These are phyloP conservation scores for Ophioninae sp. DNA, from an alignment of 2,888 invertebrate species.

Conservation along the genomic window DNA sequence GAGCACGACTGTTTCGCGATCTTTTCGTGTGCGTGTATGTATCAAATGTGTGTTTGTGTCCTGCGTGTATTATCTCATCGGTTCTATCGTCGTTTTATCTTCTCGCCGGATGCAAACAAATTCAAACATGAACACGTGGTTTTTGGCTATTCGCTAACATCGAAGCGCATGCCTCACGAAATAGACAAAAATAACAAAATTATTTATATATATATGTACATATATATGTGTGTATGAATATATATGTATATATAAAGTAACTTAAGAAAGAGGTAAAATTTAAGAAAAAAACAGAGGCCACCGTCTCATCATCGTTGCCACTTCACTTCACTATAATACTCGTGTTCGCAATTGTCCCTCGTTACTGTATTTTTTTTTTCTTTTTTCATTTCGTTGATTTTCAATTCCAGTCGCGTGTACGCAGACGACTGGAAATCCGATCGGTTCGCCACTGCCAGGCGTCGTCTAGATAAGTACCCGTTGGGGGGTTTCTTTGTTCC, in stretches of 20 bases:
- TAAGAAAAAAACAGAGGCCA: neutral
- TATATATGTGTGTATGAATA: neutral
- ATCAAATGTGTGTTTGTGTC: slow-evolving; percentile 17
- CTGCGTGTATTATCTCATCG: slow-evolving; percentile 25
- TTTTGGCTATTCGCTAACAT: slow-evolving; percentile 69
- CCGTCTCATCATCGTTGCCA: neutral
- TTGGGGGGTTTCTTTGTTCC: neutral
- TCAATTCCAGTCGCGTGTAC: neutral
- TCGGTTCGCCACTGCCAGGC: neutral
- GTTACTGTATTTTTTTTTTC: too few relatives aligned
- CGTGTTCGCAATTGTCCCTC: neutral
- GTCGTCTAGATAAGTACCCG: neutral
- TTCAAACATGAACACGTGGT: slow-evolving; percentile 61
- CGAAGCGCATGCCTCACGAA: slow-evolving; percentile 75
- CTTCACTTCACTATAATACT: neutral
- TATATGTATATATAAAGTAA: slow-evolving; percentile 16
- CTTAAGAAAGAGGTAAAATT: slow-evolving; percentile 9
- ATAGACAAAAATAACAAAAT: slow-evolving; percentile 38
- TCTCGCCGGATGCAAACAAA: slow-evolving; percentile 59
- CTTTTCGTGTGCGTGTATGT: slow-evolving; percentile 29
- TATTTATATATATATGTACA: slow-evolving; percentile 1
- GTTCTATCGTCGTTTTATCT: slow-evolving; percentile 23
- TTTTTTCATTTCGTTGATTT: neutral
- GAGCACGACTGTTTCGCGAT: slow-evolving; percentile 33
- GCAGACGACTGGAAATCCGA: neutral